Conservation (phyloP, 2,888 invertebrate genomes). For the Melikaiella ostensackeni region DNA sequence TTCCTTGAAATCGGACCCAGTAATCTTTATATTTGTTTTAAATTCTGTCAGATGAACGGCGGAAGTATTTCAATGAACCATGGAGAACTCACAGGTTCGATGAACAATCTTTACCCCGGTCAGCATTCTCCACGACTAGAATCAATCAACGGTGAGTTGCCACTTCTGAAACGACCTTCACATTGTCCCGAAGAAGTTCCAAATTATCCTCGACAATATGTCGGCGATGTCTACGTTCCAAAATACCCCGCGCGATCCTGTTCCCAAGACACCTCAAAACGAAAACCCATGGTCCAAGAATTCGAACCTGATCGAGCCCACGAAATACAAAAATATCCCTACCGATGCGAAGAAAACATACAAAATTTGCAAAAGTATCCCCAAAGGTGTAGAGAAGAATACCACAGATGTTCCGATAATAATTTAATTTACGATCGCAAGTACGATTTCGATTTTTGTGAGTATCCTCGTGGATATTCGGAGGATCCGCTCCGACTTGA, state of each 20-base stretch:
- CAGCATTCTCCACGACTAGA: conserved; percentile 71
- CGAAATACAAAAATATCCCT: conserved; percentile 68
- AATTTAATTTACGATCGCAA: conserved; percentile 67
- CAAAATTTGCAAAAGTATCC: conserved; percentile 69
- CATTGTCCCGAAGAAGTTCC: conserved; percentile 64
- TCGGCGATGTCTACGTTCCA: conserved; percentile 61
- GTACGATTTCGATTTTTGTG: conserved; percentile 58
- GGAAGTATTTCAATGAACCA: conserved; percentile 58
- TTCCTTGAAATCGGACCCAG: too few relatives aligned
- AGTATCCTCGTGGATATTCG: conserved; percentile 50
- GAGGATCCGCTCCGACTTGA: not conserved
- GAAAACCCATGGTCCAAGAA: conserved; percentile 62
- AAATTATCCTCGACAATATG: conserved; percentile 65
- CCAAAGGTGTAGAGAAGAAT: conserved; percentile 72
- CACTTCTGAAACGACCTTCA: conserved; percentile 63
- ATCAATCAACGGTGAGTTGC: conserved; percentile 76
- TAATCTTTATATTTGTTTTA: not conserved
- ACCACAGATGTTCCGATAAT: conserved; percentile 73
- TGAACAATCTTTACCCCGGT: conserved; percentile 68
- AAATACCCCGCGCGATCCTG: conserved; percentile 59
- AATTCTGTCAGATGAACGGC: conserved; percentile 36
- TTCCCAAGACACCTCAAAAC: conserved; percentile 54
- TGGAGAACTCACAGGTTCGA: conserved; percentile 72
- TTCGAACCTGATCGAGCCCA: conserved; percentile 53
- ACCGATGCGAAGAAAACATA: conserved; percentile 69